Conservation (phyloP, 2,888 invertebrate genomes). For the Mimas tiliae region DNA sequence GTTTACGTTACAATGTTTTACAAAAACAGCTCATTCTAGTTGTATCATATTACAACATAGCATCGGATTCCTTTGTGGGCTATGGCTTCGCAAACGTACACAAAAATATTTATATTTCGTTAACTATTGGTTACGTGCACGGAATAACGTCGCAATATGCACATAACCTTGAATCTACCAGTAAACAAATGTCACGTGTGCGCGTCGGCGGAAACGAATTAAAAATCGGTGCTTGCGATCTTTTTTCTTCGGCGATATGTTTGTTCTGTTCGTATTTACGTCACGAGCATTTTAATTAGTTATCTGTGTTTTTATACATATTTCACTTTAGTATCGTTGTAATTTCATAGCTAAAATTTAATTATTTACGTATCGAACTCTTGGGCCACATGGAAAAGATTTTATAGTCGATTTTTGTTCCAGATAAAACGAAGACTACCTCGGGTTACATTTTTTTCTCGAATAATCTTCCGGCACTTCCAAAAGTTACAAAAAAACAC, state of each 20-base stretch:
- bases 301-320: conserved; percentile 31
- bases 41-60: conserved; percentile 3
- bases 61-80: neutral
- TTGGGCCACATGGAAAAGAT: neutral
- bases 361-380: too few relatives aligned
- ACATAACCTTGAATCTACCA: conserved; percentile 69
- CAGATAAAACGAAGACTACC: neutral
- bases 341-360: too few relatives aligned
- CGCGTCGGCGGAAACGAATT: conserved; percentile 43
- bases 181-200: conserved; percentile 79
- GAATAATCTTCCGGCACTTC: conserved; percentile 60
- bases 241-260: conserved; percentile 45
- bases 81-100: neutral
- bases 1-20: conserved; percentile 39
- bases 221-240: conserved; percentile 52
- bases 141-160: conserved; percentile 74
- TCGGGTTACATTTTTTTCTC: conserved; percentile 30
- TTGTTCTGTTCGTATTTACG: conserved; percentile 43
- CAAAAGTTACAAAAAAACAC: conserved; percentile 64
- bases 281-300: conserved; percentile 33
- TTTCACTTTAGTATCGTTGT: conserved; percentile 1
- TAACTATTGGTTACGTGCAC: conserved; percentile 57
- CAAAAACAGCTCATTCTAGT: conserved; percentile 22
- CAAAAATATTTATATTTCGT: conserved; percentile 39
- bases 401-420: neutral